A percentile compares a stretch with the other conserved stretches of the same genome.
Evolutionary conservation across 2,113 vertebrate genomes (phyloP).

Genomic region (Rallus limicola): DNA sequence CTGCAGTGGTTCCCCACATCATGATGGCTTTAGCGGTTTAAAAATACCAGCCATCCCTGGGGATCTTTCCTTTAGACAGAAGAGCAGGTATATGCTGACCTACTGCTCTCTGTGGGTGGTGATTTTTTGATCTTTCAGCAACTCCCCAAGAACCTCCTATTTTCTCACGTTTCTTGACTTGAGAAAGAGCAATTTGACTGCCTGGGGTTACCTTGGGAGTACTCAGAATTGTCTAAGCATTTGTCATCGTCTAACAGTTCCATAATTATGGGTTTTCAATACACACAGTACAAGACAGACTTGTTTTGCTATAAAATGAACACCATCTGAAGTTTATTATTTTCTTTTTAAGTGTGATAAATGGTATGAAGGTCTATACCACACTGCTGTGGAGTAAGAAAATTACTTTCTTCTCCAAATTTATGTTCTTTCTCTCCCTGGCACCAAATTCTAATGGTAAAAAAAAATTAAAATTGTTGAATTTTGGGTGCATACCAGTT

Average conservation of each 20-base stretch:
- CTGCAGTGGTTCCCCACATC: neutral
- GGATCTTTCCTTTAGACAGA: neutral
- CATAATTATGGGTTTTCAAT: slow-evolving; percentile 21
- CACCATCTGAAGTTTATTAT: neutral
- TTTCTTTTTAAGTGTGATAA: neutral
- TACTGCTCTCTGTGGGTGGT: neutral
- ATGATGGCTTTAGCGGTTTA: neutral
- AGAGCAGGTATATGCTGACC: neutral
- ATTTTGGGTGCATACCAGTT: neutral
- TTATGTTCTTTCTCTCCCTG: neutral
- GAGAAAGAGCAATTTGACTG: neutral
- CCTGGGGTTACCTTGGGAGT: neutral
- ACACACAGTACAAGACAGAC: neutral
- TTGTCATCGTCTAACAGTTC: slow-evolving; percentile 7
- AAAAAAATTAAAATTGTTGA: neutral
- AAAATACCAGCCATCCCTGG: neutral
- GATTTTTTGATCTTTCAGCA: slow-evolving; percentile 26
- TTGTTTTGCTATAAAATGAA: neutral
- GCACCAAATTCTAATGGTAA: neutral
- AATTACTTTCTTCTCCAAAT: neutral
- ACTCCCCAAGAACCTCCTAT: neutral
- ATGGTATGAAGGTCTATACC: neutral
- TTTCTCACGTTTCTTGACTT: neutral
- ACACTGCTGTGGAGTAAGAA: neutral
- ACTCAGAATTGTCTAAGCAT: slow-evolving; percentile 6